These are phyloP conservation scores for Callimorpha dominula DNA, from an alignment of 2,888 invertebrate species.

Conservation along the genomic window DNA sequence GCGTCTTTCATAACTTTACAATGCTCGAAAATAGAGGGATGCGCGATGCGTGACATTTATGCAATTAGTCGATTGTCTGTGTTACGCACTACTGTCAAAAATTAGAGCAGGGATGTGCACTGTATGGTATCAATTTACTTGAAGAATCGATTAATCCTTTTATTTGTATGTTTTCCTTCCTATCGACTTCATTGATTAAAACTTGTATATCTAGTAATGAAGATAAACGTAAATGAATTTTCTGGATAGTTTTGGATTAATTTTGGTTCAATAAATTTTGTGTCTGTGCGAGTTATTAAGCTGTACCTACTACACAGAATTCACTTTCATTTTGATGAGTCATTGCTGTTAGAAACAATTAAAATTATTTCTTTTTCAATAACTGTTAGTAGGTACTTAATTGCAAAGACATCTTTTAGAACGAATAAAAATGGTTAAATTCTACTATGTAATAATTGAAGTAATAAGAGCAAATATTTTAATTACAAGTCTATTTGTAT, in stretches of 20 bases:
- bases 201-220: too few relatives aligned
- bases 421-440: background rate
- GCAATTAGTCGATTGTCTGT: constrained; percentile 37
- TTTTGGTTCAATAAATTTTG: background rate
- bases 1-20: constrained; percentile 48
- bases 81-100: constrained; percentile 38
- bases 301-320: background rate
- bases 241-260: background rate
- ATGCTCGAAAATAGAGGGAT: constrained; percentile 16
- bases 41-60: constrained; percentile 36
- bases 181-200: too few relatives aligned
- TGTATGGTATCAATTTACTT: background rate
- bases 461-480: too few relatives aligned
- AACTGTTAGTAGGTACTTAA: background rate
- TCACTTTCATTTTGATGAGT: background rate
- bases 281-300: background rate
- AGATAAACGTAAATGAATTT: too few relatives aligned
- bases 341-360: background rate
- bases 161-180: background rate
- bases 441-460: background rate
- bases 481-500: too few relatives aligned
- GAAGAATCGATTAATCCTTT: background rate
- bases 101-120: constrained; percentile 14
- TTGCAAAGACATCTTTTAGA: background rate
- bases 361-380: background rate